Evolutionary conservation across 2,888 invertebrate species (phyloP).

Genomic region (Leptinotarsa peninsularis): DNA sequence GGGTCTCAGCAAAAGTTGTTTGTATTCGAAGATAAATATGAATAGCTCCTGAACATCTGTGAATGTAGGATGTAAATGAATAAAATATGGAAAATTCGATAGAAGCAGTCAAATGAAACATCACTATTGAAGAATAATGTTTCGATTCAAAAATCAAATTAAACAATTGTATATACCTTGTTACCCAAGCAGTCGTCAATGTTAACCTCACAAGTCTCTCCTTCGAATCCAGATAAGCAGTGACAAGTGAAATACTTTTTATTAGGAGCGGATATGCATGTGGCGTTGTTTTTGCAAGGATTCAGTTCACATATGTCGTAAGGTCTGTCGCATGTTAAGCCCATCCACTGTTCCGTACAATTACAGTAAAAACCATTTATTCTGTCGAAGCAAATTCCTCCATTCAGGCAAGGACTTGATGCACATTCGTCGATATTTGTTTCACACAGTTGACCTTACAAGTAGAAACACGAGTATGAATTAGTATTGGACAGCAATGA

Average conservation of each 20-base stretch:
- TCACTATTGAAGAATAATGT: too few relatives aligned
- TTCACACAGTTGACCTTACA: constrained; percentile 64
- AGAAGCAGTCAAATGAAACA: too few relatives aligned
- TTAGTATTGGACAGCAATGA: too few relatives aligned
- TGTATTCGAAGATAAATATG: too few relatives aligned
- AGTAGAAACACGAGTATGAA: not conserved
- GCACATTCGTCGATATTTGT: constrained; percentile 68
- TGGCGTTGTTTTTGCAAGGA: constrained; percentile 75
- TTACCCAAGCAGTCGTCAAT: constrained; percentile 75
- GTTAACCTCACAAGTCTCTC: constrained; percentile 73
- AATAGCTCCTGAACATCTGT: too few relatives aligned
- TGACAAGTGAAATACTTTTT: constrained; percentile 72
- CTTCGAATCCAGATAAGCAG: constrained; percentile 76
- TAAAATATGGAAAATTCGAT: too few relatives aligned
- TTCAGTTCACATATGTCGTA: constrained; percentile 71
- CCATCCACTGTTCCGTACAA: constrained; percentile 72
- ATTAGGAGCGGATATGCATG: constrained; percentile 69
- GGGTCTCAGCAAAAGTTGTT: too few relatives aligned
- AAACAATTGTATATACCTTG: constrained; percentile 40
- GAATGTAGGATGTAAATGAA: too few relatives aligned
- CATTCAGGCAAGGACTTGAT: constrained; percentile 69
- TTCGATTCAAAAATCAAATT: not conserved
- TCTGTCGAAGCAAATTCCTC: constrained; percentile 69
- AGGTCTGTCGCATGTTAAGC: constrained; percentile 70
- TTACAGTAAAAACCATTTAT: constrained; percentile 70